Base-by-base conservation (phyloP, 2,113 vertebrate genomes). In the Hemichromis elongatus region DNA sequence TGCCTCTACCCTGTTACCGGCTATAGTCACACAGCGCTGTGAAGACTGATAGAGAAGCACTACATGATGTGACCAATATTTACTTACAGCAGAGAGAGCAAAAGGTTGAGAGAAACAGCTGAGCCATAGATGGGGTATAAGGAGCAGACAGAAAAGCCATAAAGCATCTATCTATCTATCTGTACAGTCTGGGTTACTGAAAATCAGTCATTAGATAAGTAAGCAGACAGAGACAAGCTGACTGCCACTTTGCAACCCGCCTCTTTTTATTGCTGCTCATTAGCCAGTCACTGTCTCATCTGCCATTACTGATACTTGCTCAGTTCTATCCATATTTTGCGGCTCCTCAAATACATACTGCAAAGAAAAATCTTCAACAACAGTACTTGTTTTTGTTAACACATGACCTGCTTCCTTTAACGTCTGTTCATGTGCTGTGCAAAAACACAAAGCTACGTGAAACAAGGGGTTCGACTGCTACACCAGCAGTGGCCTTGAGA, bases 21-120 rank as follows among this genome's bases (percentile, higher is more conserved):
- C 85, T 86, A 63, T 77, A 80, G 61, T 77, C 80, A 59, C 56
- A 82, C 55, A 82, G 82, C 56, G 79, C 56, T 85, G 86, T 86
- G 91, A 92, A 3, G 14, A 70, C 77, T 83, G 45, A 3, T 53
- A 84, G 81, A 83, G 86, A 68, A 33, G 77, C 33, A 42, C 66
- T 77, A 47, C 68, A 80, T 37, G 55, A 86, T 55, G 81, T 94
- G 93, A 92, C 90, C 92, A 89, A 91, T 84, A 93, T 95, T 92
- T 77, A 87, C 86, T 82, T 80, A 35, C 37, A 86, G 75, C 79
- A 47, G 53, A 73, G 77, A 55, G 77, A 85, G 86, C 2, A 16
- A 78, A 80, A 56, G 81, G 77, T 75, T 63, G 88, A 88, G 79
- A 86, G 79, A 79, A 87, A 85, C 47, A 56, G 75, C 53, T 86